Conservation (phyloP, 2,888 invertebrate genomes). For the Troides helena region DNA sequence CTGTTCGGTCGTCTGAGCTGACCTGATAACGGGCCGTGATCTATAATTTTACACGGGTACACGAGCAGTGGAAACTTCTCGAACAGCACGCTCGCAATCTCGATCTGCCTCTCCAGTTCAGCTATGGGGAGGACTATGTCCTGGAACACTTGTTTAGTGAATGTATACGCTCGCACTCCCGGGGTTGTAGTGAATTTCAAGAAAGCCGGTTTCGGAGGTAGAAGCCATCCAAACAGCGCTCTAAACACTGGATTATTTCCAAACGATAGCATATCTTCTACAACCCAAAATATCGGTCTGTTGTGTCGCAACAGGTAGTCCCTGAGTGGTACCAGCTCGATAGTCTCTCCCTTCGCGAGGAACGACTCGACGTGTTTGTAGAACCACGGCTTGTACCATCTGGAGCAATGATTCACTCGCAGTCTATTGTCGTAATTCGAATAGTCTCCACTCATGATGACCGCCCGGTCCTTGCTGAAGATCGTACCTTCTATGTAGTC, state of each 20-base stretch:
- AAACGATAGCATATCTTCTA: conserved; percentile 85
- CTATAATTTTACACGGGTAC: conserved; percentile 84
- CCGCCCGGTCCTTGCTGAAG: conserved; percentile 81
- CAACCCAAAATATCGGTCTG: conserved; percentile 86
- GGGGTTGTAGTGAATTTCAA: conserved; percentile 86
- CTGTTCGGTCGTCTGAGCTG: conserved; percentile 78
- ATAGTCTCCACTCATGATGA: conserved; percentile 84
- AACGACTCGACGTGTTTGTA: conserved; percentile 84
- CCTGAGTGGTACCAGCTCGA: conserved; percentile 82
- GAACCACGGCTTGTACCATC: conserved; percentile 87
- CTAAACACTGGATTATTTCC: conserved; percentile 84
- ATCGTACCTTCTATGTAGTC: conserved; percentile 85
- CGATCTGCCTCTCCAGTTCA: conserved; percentile 83
- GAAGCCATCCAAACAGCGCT: conserved; percentile 82
- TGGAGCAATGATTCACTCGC: conserved; percentile 78
- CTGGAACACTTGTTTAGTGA: conserved; percentile 86
- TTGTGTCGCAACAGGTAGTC: conserved; percentile 84
- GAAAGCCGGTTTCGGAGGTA: conserved; percentile 86
- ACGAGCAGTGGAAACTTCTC: conserved; percentile 85
- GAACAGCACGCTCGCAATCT: conserved; percentile 80
- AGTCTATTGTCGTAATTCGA: conserved; percentile 77
- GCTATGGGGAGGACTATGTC: conserved; percentile 85
- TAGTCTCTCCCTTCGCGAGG: conserved; percentile 72
- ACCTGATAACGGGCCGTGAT: conserved; percentile 81
- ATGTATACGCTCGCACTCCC: conserved; percentile 83